A percentile compares a stretch with the other conserved stretches of the same genome.
Conservation (phyloP, 1,140 invertebrate species). For the Drosophila aff. region DNA sequence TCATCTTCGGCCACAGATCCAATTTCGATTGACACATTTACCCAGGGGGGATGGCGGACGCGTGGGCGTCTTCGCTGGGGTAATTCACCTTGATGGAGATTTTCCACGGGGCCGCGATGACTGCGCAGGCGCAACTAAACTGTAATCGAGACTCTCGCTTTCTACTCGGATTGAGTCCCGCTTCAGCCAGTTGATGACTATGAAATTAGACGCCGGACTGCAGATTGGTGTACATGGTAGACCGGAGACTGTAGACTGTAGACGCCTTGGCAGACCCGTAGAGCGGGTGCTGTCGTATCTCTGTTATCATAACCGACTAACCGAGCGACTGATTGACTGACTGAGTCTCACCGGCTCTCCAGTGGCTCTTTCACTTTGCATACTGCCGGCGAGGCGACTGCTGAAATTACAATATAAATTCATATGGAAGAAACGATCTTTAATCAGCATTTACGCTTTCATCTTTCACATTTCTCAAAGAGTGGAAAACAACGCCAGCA, state of each 20-base stretch:
- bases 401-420: constrained; percentile 75
- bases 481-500: constrained; percentile 61
- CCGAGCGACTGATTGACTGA: constrained; percentile 60
- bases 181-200: constrained; percentile 58
- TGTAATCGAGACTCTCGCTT: constrained; percentile 75
- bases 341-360: constrained; percentile 15
- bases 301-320: constrained; percentile 72
- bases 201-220: constrained; percentile 60
- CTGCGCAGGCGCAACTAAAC: constrained; percentile 63
- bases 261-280: constrained; percentile 16
- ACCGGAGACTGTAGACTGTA: constrained; percentile 10
- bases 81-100: constrained; percentile 51
- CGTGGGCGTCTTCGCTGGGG: constrained; percentile 24
- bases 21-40: constrained; percentile 50
- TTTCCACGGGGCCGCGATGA: constrained; percentile 48
- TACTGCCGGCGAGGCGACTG: constrained; percentile 30
- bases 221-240: constrained; percentile 17
- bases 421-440: constrained; percentile 75
- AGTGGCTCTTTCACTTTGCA: constrained; percentile 70
- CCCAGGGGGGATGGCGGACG: not conserved
- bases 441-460: constrained; percentile 81
- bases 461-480: constrained; percentile 79
- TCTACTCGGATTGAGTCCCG: constrained; percentile 48
- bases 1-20: constrained; percentile 20
- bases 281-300: constrained; percentile 55